Evolutionary conservation across 1,140 invertebrate species (phyloP).

Genomic region (Caenorhabditis remanei): DNA sequence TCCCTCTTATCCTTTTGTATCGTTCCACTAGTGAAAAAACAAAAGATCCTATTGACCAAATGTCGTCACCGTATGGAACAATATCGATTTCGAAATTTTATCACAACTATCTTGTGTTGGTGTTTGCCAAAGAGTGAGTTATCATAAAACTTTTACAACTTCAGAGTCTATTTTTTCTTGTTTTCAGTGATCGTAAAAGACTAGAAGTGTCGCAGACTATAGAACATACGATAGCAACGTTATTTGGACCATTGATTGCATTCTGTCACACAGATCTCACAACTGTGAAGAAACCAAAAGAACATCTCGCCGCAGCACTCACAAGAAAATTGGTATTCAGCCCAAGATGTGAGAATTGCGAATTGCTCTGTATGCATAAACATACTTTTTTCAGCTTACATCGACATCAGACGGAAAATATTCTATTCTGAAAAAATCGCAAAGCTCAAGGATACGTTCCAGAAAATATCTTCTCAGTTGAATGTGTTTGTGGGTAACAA

Average conservation of each 20-base stretch:
- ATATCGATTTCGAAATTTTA: slow-evolving; percentile 35
- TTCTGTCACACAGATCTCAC: slow-evolving; percentile 36
- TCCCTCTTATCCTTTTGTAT: slow-evolving; percentile 5
- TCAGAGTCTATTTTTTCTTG: not conserved
- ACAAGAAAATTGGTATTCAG: not conserved
- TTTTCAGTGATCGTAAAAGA: slow-evolving; percentile 16
- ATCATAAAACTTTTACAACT: not conserved
- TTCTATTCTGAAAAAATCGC: slow-evolving; percentile 20
- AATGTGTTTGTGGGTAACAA: slow-evolving; percentile 9
- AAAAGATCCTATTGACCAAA: slow-evolving; percentile 28
- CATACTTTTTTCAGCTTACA: not conserved
- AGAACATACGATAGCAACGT: slow-evolving; percentile 6
- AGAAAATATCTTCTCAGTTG: slow-evolving; percentile 36
- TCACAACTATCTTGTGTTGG: slow-evolving; percentile 37
- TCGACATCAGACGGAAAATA: slow-evolving; percentile 23
- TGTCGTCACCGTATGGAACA: slow-evolving; percentile 27
- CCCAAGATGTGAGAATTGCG: not conserved
- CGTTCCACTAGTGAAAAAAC: slow-evolving; percentile 5
- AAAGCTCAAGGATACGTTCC: not conserved
- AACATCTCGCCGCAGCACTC: not conserved
- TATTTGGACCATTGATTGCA: slow-evolving; percentile 37
- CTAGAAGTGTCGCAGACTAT: not conserved
- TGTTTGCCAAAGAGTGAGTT: slow-evolving; percentile 50
- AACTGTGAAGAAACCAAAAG: slow-evolving; percentile 33
- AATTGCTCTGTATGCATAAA: not conserved